phyloP scores from a whole-genome alignment of 2,113 vertebrate species.

The Barbus barbus region DNA sequence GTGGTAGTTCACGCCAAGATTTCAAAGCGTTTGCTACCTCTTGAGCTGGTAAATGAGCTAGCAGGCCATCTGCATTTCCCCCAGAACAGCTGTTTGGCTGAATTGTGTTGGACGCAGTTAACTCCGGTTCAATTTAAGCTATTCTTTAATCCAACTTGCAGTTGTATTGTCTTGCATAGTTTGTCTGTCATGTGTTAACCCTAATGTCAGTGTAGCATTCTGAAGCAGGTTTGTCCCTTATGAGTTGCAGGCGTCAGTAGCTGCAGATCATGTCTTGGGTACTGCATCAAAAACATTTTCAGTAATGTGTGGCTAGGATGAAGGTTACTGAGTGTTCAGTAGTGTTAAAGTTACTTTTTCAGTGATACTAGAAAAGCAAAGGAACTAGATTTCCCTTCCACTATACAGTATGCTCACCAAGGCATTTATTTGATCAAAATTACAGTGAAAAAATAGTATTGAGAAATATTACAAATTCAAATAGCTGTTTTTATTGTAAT shows the following conservation, averaged over 20 bases:
- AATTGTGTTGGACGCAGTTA: slow-evolving; percentile 25
- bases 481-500: background rate
- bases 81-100: slow-evolving; percentile 37
- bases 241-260: background rate
- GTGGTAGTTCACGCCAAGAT: slow-evolving; percentile 1
- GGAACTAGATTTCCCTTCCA: too few species aligned
- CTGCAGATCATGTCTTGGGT: background rate
- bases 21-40: slow-evolving; percentile 25
- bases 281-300: background rate
- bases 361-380: background rate
- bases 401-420: background rate
- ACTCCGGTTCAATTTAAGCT: background rate
- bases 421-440: background rate
- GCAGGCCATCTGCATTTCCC: slow-evolving; percentile 27
- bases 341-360: too few species aligned
- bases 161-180: background rate
- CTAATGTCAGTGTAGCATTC: background rate
- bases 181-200: background rate
- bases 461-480: background rate
- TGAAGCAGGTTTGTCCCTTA: background rate
- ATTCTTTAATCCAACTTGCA: slow-evolving; percentile 8
- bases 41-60: slow-evolving; percentile 19
- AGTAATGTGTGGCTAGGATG: background rate
- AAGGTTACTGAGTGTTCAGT: background rate
- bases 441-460: background rate